Evolutionary conservation across 2,888 invertebrate species (phyloP).

Genomic region (Noctua comes): DNA sequence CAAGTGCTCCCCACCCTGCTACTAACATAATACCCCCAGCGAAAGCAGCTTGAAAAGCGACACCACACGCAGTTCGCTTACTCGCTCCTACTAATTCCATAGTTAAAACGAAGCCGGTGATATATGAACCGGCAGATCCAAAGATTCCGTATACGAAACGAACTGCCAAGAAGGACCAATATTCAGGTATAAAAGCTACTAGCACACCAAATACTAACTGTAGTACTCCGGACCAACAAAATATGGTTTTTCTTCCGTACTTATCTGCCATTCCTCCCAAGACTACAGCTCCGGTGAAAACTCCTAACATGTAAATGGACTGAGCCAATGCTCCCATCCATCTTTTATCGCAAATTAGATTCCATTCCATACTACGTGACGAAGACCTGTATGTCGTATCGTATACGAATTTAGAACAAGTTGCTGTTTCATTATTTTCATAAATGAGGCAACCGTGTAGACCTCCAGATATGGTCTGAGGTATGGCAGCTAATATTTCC

Average conservation of each 20-base stretch:
- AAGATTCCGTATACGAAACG: slow-evolving; percentile 94
- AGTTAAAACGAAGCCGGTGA: slow-evolving; percentile 92
- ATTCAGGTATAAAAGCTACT: slow-evolving; percentile 95
- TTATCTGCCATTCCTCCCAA: slow-evolving; percentile 96
- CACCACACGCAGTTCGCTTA: slow-evolving; percentile 94
- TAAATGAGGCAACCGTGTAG: slow-evolving; percentile 92
- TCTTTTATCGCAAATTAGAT: slow-evolving; percentile 94
- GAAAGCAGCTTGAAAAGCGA: slow-evolving; percentile 94
- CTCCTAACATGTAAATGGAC: slow-evolving; percentile 95
- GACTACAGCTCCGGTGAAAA: slow-evolving; percentile 95
- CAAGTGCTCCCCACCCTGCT: slow-evolving; percentile 95
- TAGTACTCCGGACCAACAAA: slow-evolving; percentile 94
- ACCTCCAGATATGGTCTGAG: slow-evolving; percentile 86
- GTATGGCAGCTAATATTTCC: slow-evolving; percentile 90
- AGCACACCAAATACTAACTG: slow-evolving; percentile 93
- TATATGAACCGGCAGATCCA: slow-evolving; percentile 95
- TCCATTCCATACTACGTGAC: slow-evolving; percentile 95
- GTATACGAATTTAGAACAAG: slow-evolving; percentile 92
- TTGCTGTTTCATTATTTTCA: slow-evolving; percentile 77
- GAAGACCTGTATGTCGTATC: slow-evolving; percentile 93
- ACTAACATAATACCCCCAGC: slow-evolving; percentile 95
- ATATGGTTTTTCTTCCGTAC: slow-evolving; percentile 95
- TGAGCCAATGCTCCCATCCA: slow-evolving; percentile 96
- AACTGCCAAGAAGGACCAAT: slow-evolving; percentile 92
- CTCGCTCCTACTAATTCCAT: slow-evolving; percentile 96